phyloP scores from a whole-genome alignment of 2,113 vertebrate species.

The Hystrix cristata region DNA sequence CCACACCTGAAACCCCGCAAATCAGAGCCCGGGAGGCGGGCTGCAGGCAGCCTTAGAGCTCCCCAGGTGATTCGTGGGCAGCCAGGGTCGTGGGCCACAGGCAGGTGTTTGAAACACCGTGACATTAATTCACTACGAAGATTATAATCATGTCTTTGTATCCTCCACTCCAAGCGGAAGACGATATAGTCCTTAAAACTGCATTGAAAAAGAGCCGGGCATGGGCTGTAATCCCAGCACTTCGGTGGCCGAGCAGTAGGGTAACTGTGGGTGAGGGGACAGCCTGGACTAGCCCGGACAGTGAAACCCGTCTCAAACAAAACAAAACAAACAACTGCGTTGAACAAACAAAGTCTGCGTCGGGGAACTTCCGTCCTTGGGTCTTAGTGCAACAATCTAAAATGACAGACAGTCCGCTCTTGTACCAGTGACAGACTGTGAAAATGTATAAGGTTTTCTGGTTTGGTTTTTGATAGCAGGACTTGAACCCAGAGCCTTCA shows the following conservation, averaged over 20 bases:
- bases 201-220: neutral
- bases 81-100: neutral
- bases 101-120: neutral
- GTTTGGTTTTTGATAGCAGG: neutral
- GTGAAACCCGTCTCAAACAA: neutral
- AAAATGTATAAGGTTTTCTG: neutral
- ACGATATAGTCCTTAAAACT: neutral
- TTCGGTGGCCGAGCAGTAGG: too few relatives aligned
- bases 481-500: neutral
- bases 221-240: too few relatives aligned
- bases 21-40: neutral
- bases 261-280: too few relatives aligned
- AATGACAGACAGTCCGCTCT: neutral
- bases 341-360: slow-evolving; percentile 4
- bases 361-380: neutral
- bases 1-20: neutral
- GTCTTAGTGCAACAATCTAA: neutral
- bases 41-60: fast-evolving
- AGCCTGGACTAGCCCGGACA: too few relatives aligned
- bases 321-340: neutral
- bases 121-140: neutral
- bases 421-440: neutral
- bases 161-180: neutral
- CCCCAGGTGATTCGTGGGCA: neutral
- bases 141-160: neutral